Conservation (phyloP, 2,113 vertebrate species). For the Egretta garzetta region DNA sequence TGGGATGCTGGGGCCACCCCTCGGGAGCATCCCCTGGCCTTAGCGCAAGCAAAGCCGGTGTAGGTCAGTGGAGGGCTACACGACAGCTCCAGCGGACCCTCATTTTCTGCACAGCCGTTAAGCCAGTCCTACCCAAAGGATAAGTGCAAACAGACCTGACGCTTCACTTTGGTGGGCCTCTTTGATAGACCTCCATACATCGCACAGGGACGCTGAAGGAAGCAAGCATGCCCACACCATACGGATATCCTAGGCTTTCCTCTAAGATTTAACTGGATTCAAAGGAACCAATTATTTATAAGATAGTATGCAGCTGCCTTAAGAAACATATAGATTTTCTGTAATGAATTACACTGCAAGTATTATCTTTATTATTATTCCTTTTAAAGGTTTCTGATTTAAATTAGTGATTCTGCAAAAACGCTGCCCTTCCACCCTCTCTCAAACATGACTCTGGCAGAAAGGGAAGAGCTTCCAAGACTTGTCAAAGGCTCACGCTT, state of each 20-base stretch:
- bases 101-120: neutral
- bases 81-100: neutral
- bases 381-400: neutral
- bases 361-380: neutral
- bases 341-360: neutral
- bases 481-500: neutral
- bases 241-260: neutral
- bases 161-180: neutral
- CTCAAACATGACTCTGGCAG: neutral
- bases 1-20: neutral
- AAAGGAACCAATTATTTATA: neutral
- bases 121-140: neutral
- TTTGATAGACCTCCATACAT: neutral
- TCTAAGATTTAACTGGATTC: neutral
- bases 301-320: neutral
- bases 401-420: neutral
- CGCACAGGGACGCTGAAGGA: neutral
- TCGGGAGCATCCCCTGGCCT: neutral
- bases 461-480: neutral
- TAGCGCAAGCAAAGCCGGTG: fast-evolving
- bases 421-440: neutral
- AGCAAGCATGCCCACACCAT: neutral
- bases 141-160: neutral
- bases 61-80: neutral
- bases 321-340: neutral